A percentile compares a stretch with the other conserved stretches of the same genome.
These are phyloP conservation scores for Megalopta genalis DNA, from an alignment of 1,140 invertebrate genomes.

Conservation along the genomic window DNA sequence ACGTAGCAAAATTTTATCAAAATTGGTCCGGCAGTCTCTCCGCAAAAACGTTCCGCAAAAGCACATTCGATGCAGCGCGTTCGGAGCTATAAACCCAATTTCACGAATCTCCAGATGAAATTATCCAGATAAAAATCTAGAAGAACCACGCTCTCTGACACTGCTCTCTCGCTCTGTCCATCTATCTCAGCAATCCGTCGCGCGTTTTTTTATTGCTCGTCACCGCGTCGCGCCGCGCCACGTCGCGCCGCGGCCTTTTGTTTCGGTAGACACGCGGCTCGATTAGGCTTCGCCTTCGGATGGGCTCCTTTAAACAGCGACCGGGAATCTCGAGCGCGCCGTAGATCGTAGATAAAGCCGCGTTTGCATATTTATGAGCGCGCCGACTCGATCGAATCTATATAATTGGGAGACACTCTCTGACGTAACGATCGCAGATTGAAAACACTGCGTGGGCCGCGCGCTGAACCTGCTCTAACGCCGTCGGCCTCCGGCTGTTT, in stretches of 20 bases:
- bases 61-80: no score
- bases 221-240: no score
- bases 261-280: not conserved
- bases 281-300: constrained; percentile 8
- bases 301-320: constrained; percentile 4
- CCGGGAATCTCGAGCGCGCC: not conserved
- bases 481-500: not conserved
- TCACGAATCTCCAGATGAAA: no score
- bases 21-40: no score
- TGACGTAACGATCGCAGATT: not conserved
- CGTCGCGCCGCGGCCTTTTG: not conserved
- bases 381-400: constrained; percentile 13
- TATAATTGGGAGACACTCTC: constrained; percentile 15
- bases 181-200: not conserved
- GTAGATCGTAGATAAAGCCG: not conserved
- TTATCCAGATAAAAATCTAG: no score
- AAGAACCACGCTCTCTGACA: no score
- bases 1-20: no score
- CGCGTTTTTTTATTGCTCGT: not conserved
- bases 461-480: not conserved
- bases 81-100: no score
- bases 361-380: constrained; percentile 28
- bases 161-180: no score
- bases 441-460: not conserved
- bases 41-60: no score